A percentile compares a stretch with the other conserved stretches of the same genome.
phyloP scores from a whole-genome alignment of 2,888 invertebrate species.

The Lasioglossum figueresi region DNA sequence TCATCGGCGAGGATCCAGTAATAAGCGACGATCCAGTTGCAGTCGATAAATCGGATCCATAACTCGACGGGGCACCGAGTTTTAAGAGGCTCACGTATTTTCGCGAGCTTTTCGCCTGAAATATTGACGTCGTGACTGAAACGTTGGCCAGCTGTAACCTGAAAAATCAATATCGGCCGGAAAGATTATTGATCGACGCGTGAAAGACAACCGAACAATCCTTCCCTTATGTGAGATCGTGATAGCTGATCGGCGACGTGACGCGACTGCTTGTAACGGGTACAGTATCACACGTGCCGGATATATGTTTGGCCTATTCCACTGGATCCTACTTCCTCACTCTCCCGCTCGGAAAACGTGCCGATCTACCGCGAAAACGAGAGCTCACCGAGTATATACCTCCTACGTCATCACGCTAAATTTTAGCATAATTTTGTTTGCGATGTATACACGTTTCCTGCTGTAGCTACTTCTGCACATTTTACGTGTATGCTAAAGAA shows the following conservation, averaged over 20 bases:
- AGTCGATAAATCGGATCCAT: background rate
- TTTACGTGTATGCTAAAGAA: too few relatives aligned
- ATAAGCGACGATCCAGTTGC: background rate
- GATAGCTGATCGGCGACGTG: slow-evolving; percentile 6
- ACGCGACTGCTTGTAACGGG: background rate
- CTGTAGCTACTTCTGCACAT: too few relatives aligned
- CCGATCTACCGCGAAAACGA: background rate
- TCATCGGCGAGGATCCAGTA: background rate
- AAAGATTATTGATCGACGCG: slow-evolving; percentile 64
- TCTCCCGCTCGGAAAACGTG: background rate
- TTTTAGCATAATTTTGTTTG: background rate
- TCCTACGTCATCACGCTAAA: background rate
- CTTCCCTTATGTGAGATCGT: slow-evolving; percentile 42
- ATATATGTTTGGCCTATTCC: slow-evolving; percentile 8
- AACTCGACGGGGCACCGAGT: background rate
- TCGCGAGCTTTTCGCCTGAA: slow-evolving; percentile 31
- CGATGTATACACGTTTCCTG: too few relatives aligned
- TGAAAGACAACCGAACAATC: slow-evolving; percentile 53
- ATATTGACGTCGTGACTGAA: slow-evolving; percentile 39
- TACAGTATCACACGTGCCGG: background rate
- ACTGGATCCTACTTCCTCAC: background rate
- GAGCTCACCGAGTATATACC: background rate
- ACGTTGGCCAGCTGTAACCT: slow-evolving; percentile 18
- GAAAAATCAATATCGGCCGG: slow-evolving; percentile 56
- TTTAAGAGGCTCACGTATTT: slow-evolving; percentile 9